These are phyloP conservation scores for Coenonympha glycerion DNA, from an alignment of 2,888 invertebrate species.

Conservation along the genomic window DNA sequence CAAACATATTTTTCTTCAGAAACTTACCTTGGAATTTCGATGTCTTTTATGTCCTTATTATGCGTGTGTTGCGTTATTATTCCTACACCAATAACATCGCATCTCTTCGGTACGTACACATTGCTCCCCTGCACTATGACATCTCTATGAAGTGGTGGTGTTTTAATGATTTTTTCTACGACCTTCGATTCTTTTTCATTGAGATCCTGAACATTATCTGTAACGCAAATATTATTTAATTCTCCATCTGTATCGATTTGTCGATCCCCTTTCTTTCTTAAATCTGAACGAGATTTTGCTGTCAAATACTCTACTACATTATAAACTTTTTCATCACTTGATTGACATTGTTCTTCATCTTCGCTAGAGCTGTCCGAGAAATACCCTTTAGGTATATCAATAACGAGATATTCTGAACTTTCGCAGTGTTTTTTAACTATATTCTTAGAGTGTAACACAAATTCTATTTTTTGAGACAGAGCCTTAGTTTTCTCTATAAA, in stretches of 20 bases:
- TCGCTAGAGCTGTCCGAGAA: conserved; percentile 45
- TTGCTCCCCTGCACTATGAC: conserved; percentile 46
- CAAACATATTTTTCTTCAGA: no score
- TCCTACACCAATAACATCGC: conserved; percentile 51
- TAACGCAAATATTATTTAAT: conserved; percentile 27
- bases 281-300: conserved; percentile 35
- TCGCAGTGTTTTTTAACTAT: conserved; percentile 30
- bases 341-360: conserved; percentile 35
- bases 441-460: conserved; percentile 49
- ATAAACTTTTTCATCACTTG: conserved; percentile 57
- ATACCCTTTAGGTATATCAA: conserved; percentile 58
- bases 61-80: conserved; percentile 43
- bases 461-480: conserved; percentile 49
- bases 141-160: conserved; percentile 37
- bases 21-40: conserved; percentile 52
- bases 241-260: conserved; percentile 35
- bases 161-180: conserved; percentile 37
- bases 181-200: conserved; percentile 34
- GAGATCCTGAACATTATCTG: conserved; percentile 39
- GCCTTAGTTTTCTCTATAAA: conserved; percentile 51
- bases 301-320: conserved; percentile 62
- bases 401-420: conserved; percentile 51
- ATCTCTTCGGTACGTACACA: conserved; percentile 41
- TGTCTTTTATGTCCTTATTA: conserved; percentile 38
- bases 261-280: conserved; percentile 22